Percentiles rank a stretch among this genome's conserved stretches.
phyloP scores from a whole-genome alignment of 2,888 invertebrate genomes.

The Hypomecis punctinalis region DNA sequence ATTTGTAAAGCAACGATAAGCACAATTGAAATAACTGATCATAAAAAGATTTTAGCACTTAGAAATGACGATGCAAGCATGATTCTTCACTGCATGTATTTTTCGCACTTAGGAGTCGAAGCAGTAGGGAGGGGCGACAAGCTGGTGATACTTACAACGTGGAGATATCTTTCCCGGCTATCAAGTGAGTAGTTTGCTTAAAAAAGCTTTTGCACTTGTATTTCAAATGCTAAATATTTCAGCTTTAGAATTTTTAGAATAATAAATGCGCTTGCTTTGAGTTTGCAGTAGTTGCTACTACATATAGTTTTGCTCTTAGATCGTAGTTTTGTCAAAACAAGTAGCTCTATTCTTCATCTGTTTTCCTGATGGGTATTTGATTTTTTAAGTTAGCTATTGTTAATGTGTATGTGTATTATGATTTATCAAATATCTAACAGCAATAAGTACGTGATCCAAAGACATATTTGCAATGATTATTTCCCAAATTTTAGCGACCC shows the following conservation, averaged over 20 bases:
- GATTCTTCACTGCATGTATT: slow-evolving; percentile 81
- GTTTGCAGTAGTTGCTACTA: slow-evolving; percentile 2
- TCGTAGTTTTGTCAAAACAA: background rate
- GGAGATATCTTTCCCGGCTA: slow-evolving; percentile 96
- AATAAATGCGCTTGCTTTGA: slow-evolving; percentile 17
- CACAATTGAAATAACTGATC: slow-evolving; percentile 22
- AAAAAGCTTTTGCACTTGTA: slow-evolving; percentile 56
- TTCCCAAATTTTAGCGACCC: slow-evolving; percentile 89
- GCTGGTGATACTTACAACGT: slow-evolving; percentile 96
- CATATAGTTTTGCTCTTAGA: background rate
- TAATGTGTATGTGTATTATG: too few relatives aligned
- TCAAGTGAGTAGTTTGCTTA: slow-evolving; percentile 90
- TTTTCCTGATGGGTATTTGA: too few relatives aligned
- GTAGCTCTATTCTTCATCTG: too few relatives aligned
- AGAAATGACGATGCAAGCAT: slow-evolving; percentile 56
- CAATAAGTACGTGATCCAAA: background rate
- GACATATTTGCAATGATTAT: background rate
- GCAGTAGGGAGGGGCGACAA: slow-evolving; percentile 92
- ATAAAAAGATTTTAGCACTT: slow-evolving; percentile 38
- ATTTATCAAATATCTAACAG: too few relatives aligned
- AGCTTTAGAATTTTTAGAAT: slow-evolving; percentile 37
- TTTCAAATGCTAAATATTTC: slow-evolving; percentile 31
- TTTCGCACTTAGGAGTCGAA: slow-evolving; percentile 88
- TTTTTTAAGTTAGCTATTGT: too few relatives aligned
- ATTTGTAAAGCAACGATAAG: slow-evolving; percentile 44